Conservation (phyloP, 1,140 invertebrate genomes). For the Papilio polyxenes region DNA sequence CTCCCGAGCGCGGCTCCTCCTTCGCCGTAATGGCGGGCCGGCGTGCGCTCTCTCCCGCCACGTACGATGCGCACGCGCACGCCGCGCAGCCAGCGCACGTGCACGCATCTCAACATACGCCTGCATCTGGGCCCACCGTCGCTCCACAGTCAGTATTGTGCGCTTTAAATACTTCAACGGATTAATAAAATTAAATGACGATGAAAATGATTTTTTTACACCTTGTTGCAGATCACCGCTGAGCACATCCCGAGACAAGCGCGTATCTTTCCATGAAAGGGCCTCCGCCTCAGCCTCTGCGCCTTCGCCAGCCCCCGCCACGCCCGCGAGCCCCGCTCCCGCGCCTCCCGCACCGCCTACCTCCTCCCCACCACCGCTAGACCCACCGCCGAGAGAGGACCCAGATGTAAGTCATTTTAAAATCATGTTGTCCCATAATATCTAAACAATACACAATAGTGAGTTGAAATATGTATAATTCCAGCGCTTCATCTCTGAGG, state of each 20-base stretch:
- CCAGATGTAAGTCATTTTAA: conserved; percentile 85
- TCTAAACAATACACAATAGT: not conserved
- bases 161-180: not conserved
- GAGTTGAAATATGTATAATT: conserved; percentile 47
- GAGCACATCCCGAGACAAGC: conserved; percentile 68
- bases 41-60: conserved; percentile 73
- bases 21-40: conserved; percentile 88
- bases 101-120: conserved; percentile 33
- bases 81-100: conserved; percentile 46
- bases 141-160: conserved; percentile 56
- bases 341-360: conserved; percentile 57
- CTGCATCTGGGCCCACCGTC: conserved; percentile 55
- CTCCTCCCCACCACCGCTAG: conserved; percentile 64
- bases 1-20: conserved; percentile 89
- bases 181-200: no score
- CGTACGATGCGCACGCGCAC: conserved; percentile 48
- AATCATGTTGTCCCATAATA: not conserved
- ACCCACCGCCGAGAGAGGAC: conserved; percentile 83
- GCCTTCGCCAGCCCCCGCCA: conserved; percentile 61
- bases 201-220: no score
- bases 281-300: conserved; percentile 55
- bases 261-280: conserved; percentile 88
- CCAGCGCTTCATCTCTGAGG: conserved; percentile 90
- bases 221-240: conserved; percentile 52
- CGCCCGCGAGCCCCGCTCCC: conserved; percentile 52